Evolutionary conservation across 1,140 invertebrate species (phyloP).

Genomic region (Bombyx mori): DNA sequence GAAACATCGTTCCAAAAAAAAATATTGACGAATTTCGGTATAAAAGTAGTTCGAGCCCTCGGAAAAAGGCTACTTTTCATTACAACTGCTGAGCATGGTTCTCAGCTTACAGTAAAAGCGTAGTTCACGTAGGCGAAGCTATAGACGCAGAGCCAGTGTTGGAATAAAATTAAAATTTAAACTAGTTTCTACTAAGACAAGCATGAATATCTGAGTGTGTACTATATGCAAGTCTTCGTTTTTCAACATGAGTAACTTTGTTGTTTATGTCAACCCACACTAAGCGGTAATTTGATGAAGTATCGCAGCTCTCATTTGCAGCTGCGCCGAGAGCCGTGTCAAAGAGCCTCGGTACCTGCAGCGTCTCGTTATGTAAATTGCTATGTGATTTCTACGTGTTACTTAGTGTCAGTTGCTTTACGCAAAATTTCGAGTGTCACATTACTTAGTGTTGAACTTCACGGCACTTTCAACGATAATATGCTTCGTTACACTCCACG

Average conservation of each 20-base stretch:
- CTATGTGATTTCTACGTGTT: constrained; percentile 20
- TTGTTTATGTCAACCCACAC: constrained; percentile 1
- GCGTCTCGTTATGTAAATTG: constrained; percentile 24
- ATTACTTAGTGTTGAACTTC: not conserved
- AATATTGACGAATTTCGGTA: too few species aligned
- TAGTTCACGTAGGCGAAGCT: too few species aligned
- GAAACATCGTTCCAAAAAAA: too few species aligned
- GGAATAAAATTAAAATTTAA: too few species aligned
- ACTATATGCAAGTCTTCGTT: not conserved
- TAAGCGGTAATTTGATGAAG: constrained; percentile 15
- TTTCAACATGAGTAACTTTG: not conserved
- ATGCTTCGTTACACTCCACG: too few species aligned
- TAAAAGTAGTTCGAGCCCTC: too few species aligned
- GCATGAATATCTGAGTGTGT: not conserved
- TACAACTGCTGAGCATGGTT: too few species aligned
- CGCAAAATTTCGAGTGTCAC: constrained; percentile 10
- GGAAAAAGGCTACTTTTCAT: too few species aligned
- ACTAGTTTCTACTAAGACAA: too few species aligned
- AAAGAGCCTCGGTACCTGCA: constrained; percentile 14
- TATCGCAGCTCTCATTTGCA: constrained; percentile 16
- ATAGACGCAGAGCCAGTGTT: too few species aligned
- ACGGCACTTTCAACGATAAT: not conserved
- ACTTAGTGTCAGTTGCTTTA: constrained; percentile 11
- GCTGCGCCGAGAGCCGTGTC: constrained; percentile 7
- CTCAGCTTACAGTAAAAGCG: too few species aligned